Evolutionary conservation across 2,888 invertebrate genomes (phyloP), one percentile per base, ranked within the genome.

Genomic region (Thumatha senex): DNA sequence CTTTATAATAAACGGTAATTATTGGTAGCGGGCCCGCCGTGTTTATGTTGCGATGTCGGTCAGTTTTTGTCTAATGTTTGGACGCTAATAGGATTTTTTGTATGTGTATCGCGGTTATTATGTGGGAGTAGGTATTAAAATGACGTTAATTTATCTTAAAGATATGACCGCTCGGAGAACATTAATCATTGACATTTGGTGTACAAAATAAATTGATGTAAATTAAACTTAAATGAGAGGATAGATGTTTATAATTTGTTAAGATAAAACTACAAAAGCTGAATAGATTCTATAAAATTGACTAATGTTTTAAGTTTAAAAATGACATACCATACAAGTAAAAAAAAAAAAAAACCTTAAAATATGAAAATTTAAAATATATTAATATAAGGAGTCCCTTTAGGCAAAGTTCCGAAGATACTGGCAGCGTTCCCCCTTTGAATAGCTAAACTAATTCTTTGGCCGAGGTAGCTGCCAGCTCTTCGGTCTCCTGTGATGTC

Each of bases 41-140:
- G 70, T 80, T 75, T 78, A 78, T 78, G 76, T 77, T 75, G 73
- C 72, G 72, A 69, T 76, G 74, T 77, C 71, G 72, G 72, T 59
- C 58, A 55, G 68, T 80, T 83, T 83, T 84, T 86, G 79, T 86
- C 68, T 80, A 77, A 80, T 80, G 76, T 82, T 84, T 78, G 78
- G 75, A 70, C 59, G 80, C 78, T 89, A 89, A 88, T 88, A 87
- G 78, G 85, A 81, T 84, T 86, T 88, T 89, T 89, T 83, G 70
- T 76, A 54, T 70, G 67, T 63, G 54, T 66, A 59, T 69, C 67
- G 67, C 59, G 72, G 58, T 72, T 72, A 71, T 76, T 76, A 69
- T 67, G 63, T 61, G 72, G 63, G 69, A 78, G 80, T 78, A 82
- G 80, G 72, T 76, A 82, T 84, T 82, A 82, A 86, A 80, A 78